Evolutionary conservation across 2,888 invertebrate genomes (phyloP).

Genomic region (Ormyrus pomaceus): DNA sequence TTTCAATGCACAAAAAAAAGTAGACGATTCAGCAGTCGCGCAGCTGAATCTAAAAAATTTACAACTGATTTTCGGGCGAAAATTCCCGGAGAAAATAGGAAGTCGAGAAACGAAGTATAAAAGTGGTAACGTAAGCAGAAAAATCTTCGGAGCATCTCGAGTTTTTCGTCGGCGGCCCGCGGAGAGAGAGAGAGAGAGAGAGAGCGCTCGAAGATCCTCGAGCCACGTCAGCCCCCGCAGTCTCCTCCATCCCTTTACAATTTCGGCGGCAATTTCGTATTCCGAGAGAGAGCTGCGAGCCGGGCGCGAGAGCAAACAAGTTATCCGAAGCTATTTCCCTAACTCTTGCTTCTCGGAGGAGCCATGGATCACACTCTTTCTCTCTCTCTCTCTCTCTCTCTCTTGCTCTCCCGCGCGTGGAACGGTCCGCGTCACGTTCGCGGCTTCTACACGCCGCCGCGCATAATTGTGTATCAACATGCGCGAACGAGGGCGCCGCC

Average conservation of each 20-base stretch:
- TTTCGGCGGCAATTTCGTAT: slow-evolving; percentile 71
- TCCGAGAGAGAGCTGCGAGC: slow-evolving; percentile 60
- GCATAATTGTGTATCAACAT: slow-evolving; percentile 75
- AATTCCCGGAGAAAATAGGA: not conserved
- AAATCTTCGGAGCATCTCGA: slow-evolving; percentile 36
- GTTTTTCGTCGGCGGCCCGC: slow-evolving; percentile 18
- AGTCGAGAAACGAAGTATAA: not conserved
- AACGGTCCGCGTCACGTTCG: slow-evolving; percentile 46
- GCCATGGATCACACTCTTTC: slow-evolving; percentile 71
- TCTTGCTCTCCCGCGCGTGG: too few species aligned
- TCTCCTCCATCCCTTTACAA: slow-evolving; percentile 62
- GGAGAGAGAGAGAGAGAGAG: not conserved
- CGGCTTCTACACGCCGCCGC: slow-evolving; percentile 65
- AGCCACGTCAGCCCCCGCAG: not conserved
- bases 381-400: too few species aligned
- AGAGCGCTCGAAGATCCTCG: too few species aligned
- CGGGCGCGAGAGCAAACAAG: slow-evolving; percentile 69
- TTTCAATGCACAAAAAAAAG: too few species aligned
- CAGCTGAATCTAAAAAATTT: too few species aligned
- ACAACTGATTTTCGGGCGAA: too few species aligned
- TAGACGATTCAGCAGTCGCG: too few species aligned
- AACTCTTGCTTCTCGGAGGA: slow-evolving; percentile 73
- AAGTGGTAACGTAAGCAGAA: slow-evolving; percentile 1
- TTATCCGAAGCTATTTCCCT: slow-evolving; percentile 75
- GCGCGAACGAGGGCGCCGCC: slow-evolving; percentile 65